phyloP scores from a whole-genome alignment of 2,113 vertebrate species.

The Myrmecophaga tridactyla region DNA sequence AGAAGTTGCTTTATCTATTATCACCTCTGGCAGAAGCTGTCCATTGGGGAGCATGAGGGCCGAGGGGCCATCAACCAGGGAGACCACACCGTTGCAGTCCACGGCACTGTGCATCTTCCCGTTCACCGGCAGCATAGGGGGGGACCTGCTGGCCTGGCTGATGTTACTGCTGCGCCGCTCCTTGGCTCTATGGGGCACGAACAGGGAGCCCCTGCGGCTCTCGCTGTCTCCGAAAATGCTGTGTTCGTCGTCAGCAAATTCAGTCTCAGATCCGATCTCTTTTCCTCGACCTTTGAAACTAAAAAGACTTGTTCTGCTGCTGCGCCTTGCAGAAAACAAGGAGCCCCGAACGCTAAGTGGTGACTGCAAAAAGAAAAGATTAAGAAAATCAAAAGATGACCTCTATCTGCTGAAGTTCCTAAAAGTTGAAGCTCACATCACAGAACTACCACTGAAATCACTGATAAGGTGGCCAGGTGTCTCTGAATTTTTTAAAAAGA shows the following conservation, averaged over 20 bases:
- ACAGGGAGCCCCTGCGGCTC: constrained; percentile 90
- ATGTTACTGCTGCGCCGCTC: constrained; percentile 89
- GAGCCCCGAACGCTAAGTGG: constrained; percentile 92
- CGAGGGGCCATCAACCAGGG: constrained; percentile 86
- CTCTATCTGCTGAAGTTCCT: not conserved
- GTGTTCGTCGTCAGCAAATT: constrained; percentile 96
- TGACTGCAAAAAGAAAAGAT: constrained; percentile 86
- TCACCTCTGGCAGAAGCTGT: constrained; percentile 92
- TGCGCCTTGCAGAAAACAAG: constrained; percentile 90
- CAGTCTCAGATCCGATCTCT: constrained; percentile 91
- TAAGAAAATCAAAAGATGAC: constrained; percentile 57
- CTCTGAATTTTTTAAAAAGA: not conserved
- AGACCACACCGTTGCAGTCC: constrained; percentile 95
- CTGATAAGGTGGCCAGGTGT: not conserved
- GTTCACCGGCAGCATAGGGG: constrained; percentile 80
- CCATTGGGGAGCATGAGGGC: constrained; percentile 87
- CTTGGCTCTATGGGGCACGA: constrained; percentile 82
- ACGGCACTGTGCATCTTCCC: constrained; percentile 93
- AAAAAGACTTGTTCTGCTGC: constrained; percentile 93
- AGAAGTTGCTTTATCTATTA: constrained; percentile 89
- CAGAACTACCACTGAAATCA: not conserved
- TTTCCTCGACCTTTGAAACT: constrained; percentile 86
- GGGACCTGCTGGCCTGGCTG: constrained; percentile 88
- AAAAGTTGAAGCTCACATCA: not conserved
- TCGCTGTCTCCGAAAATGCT: constrained; percentile 91